Evolutionary conservation across 2,888 invertebrate species (phyloP), one percentile per base, ranked within the genome.

Genomic region (Clostera curtula): DNA sequence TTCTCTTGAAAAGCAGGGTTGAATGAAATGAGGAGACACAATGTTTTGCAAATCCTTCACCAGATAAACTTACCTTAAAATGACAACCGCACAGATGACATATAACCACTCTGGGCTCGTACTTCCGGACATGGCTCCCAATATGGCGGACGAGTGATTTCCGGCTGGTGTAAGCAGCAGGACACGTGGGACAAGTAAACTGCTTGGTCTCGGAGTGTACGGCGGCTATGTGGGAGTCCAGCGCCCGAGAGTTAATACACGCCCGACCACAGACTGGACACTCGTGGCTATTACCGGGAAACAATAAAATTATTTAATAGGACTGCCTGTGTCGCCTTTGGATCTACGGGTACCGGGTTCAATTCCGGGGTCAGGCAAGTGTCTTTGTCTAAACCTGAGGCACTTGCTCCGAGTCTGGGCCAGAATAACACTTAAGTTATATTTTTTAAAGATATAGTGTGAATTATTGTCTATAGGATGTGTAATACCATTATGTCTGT

Each of bases 21-120:
- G n/a, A n/a, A n/a, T n/a, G n/a, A n/a, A n/a, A n/a, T n/a, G n/a
- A n/a, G n/a, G n/a, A n/a, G n/a, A n/a, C n/a, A n/a, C n/a, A n/a
- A n/a, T n/a, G n/a, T n/a, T n/a, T n/a, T 24, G 14, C 8, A 12
- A 3, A 14, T 11, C 11, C 17, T 15, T 32, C 25, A 19, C 11
- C 5, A 16, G n/a, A n/a, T n/a, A n/a, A 8, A 18, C 12, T 24
- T 29, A 77, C 80, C 70, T 74, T 75, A 34, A 75, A 79, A 11
- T 40, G 54, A 2, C 44, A 61, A 0, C 80, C 80, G 11, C 80
- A 82, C 0, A 67, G 27, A 18, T 77, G 71, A 12, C 80, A 80
- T 0, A 76, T 49, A 0, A 63, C 64, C 2, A 38, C 13, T 7
- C 43, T 44, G 0, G 24, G 23, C 0, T 30, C 31, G 0, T 25